Conservation (phyloP, 2,888 invertebrate genomes). For the Microctonus aethiopoides region DNA sequence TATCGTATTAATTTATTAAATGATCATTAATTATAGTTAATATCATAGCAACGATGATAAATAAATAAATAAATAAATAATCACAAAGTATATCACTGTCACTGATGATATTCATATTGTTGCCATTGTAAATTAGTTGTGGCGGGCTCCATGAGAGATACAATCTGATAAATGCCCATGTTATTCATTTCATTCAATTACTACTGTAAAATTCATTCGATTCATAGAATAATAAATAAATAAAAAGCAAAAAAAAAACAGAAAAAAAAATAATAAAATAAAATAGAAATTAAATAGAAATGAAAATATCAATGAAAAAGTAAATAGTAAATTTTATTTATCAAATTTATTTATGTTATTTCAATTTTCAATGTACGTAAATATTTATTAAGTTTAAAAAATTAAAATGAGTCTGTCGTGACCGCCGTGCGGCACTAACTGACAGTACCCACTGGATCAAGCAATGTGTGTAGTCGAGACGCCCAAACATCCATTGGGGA, state of each 20-base stretch:
- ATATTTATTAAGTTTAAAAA: background rate
- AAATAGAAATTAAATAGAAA: too few species aligned
- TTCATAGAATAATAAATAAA: background rate
- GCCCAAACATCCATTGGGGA: slow-evolving; percentile 31
- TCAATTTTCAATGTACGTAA: too few species aligned
- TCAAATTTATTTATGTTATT: too few species aligned
- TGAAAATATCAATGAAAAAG: too few species aligned
- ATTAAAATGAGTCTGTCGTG: slow-evolving; percentile 41
- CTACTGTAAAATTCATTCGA: too few species aligned
- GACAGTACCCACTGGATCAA: slow-evolving; percentile 48
- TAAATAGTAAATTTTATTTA: too few species aligned
- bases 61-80: slow-evolving; percentile 14
- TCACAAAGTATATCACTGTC: slow-evolving; percentile 22
- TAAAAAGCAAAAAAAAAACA: background rate
- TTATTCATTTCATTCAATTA: slow-evolving; percentile 15
- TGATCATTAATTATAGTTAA: slow-evolving; percentile 3
- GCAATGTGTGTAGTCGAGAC: slow-evolving; percentile 22
- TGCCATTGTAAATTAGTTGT: slow-evolving; percentile 13
- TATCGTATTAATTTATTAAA: background rate
- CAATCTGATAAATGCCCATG: slow-evolving; percentile 11
- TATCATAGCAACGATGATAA: slow-evolving; percentile 6
- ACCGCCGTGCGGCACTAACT: slow-evolving; percentile 66
- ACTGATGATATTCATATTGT: slow-evolving; percentile 16
- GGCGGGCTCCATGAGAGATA: background rate
- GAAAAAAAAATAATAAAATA: too few species aligned